phyloP scores from a whole-genome alignment of 2,797 vertebrate species.

The Aplochiton taeniatus region DNA sequence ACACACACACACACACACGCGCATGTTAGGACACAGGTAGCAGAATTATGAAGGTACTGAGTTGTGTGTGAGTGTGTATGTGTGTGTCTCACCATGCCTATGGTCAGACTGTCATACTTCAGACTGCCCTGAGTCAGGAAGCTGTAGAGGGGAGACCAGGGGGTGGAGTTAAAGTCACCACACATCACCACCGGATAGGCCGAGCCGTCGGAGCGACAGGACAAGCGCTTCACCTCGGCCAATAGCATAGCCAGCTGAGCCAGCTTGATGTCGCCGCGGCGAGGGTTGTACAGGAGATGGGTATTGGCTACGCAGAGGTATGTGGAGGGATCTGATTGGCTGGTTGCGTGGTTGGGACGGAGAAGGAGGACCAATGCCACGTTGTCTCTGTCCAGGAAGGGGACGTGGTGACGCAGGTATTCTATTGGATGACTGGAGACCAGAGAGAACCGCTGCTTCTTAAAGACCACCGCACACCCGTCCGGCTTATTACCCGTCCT shows the following conservation, averaged over 20 bases:
- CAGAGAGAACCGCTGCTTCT: slow-evolving; percentile 84
- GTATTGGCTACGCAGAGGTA: slow-evolving; percentile 90
- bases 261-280: slow-evolving; percentile 93
- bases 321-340: slow-evolving; percentile 26
- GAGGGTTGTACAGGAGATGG: slow-evolving; percentile 93
- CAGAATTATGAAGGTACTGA: not conserved
- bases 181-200: slow-evolving; percentile 86
- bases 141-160: slow-evolving; percentile 87
- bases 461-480: slow-evolving; percentile 91
- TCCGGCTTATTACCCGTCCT: slow-evolving; percentile 92
- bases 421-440: slow-evolving; percentile 87
- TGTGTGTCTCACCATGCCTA: slow-evolving; percentile 78
- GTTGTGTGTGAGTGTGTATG: slow-evolving; percentile 4
- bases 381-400: slow-evolving; percentile 92
- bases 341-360: slow-evolving; percentile 61
- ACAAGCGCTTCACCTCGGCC: slow-evolving; percentile 84
- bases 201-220: slow-evolving; percentile 75
- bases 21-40: not conserved
- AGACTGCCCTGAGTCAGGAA: slow-evolving; percentile 87
- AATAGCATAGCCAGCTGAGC: slow-evolving; percentile 91
- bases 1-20: slow-evolving; percentile 1
- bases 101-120: slow-evolving; percentile 83
- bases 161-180: slow-evolving; percentile 95
- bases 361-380: slow-evolving; percentile 89
- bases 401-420: slow-evolving; percentile 82